Evolutionary conservation across 2,113 vertebrate genomes (phyloP).

Genomic region (Larimichthys crocea): DNA sequence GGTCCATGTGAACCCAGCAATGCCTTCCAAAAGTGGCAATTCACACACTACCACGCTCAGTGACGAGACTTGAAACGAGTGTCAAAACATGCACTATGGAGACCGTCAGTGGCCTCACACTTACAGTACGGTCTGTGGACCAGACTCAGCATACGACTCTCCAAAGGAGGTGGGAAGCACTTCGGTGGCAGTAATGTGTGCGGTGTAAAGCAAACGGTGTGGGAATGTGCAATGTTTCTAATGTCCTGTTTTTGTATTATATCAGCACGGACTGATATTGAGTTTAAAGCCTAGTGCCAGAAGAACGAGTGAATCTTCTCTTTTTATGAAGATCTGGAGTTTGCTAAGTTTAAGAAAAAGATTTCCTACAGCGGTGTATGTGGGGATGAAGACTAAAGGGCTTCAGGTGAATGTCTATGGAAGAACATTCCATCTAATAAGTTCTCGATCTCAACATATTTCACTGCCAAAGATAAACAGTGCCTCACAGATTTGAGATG

Average conservation of each 20-base stretch:
- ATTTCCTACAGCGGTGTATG: conserved; percentile 2
- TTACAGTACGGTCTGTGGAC: neutral
- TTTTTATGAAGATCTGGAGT: conserved; percentile 7
- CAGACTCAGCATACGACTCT: neutral
- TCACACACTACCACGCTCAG: conserved; percentile 86
- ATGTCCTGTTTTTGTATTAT: conserved; percentile 24
- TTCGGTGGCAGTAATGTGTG: conserved; percentile 21
- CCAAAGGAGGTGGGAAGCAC: neutral
- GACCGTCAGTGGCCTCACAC: neutral
- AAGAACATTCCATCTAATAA: neutral
- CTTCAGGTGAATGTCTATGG: neutral
- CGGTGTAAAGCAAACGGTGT: conserved; percentile 37
- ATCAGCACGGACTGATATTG: neutral
- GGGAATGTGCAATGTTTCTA: conserved; percentile 66
- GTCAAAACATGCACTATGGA: conserved; percentile 5
- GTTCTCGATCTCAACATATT: conserved; percentile 10
- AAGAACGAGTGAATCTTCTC: neutral
- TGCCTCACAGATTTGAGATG: conserved; percentile 35
- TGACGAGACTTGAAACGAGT: conserved; percentile 65
- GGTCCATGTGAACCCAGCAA: conserved; percentile 82
- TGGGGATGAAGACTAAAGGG: neutral
- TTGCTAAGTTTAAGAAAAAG: neutral
- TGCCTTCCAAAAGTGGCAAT: conserved; percentile 91
- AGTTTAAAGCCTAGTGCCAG: conserved; percentile 1
- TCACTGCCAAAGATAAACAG: conserved; percentile 43